Percentiles rank a stretch among this genome's conserved stretches.
Conservation (phyloP, 2,797 vertebrate genomes). For the Geotrypetes seraphini region DNA sequence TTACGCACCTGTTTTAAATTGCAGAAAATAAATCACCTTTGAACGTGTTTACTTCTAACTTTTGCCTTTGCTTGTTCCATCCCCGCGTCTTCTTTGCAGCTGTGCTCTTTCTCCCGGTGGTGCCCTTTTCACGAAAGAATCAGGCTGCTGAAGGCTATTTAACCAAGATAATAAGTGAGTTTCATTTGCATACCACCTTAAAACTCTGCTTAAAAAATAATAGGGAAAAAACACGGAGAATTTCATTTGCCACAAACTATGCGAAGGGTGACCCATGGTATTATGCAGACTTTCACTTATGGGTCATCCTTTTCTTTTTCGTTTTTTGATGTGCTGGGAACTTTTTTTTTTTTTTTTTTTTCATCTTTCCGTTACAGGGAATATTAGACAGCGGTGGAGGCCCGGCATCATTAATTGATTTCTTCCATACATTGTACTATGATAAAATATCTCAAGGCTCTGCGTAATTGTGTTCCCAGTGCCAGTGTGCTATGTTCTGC, state of each 20-base stretch:
- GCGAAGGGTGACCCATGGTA: constrained; percentile 32
- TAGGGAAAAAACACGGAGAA: constrained; percentile 6
- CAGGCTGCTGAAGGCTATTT: constrained; percentile 17
- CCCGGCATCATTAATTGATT: constrained; percentile 66
- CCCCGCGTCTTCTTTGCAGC: constrained; percentile 13
- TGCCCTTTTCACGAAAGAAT: constrained; percentile 35
- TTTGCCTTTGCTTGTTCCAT: constrained; percentile 45
- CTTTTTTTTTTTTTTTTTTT: neutral
- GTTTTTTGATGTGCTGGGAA: constrained; percentile 12
- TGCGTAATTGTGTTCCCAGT: constrained; percentile 69
- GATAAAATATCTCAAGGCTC: constrained; percentile 74
- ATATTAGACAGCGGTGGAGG: constrained; percentile 59
- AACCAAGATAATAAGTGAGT: constrained; percentile 28
- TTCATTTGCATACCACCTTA: constrained; percentile 39
- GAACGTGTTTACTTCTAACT: constrained; percentile 49
- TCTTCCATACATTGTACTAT: constrained; percentile 59
- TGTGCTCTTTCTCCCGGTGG: constrained; percentile 14
- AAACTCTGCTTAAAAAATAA: constrained; percentile 26
- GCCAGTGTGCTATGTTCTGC: constrained; percentile 55
- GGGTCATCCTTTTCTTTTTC: constrained; percentile 31
- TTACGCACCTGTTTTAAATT: constrained; percentile 73
- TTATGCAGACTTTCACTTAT: constrained; percentile 33
- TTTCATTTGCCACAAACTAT: constrained; percentile 21
- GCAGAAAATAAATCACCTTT: constrained; percentile 56
- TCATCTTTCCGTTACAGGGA: constrained; percentile 36